Evolutionary conservation across 1,140 invertebrate species (phyloP).

Genomic region (Delia radicum): DNA sequence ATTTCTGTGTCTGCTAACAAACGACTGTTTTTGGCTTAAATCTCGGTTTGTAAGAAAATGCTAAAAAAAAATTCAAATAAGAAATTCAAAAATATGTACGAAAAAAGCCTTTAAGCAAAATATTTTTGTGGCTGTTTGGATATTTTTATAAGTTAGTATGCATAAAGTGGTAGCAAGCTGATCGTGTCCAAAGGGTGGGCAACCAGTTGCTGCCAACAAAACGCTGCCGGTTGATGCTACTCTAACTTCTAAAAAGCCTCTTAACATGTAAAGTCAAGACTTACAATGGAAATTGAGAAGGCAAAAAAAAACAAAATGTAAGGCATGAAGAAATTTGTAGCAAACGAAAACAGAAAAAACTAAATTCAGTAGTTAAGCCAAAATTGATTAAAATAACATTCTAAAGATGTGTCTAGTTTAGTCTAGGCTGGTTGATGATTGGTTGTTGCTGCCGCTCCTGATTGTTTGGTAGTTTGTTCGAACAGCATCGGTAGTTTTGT

Average conservation of each 20-base stretch:
- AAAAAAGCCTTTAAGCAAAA: background rate
- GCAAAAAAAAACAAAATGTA: background rate
- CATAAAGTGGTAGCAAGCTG: constrained; percentile 15
- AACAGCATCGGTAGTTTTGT: background rate
- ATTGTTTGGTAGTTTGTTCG: background rate
- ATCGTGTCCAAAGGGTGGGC: constrained; percentile 22
- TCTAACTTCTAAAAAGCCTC: background rate
- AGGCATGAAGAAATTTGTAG: background rate
- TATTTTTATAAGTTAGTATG: background rate
- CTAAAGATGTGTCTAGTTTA: background rate
- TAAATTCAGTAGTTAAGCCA: background rate
- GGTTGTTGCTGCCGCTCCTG: background rate
- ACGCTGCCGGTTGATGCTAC: constrained; percentile 16
- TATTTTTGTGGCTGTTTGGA: background rate
- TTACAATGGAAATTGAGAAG: background rate
- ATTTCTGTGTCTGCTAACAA: background rate
- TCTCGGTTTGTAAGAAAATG: background rate
- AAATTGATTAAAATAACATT: constrained; percentile 5
- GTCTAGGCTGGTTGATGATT: background rate
- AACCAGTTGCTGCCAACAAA: constrained; percentile 19
- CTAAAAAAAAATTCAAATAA: background rate
- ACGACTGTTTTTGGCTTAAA: background rate
- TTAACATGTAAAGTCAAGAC: background rate
- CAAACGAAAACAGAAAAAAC: background rate
- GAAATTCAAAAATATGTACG: background rate